Conservation (phyloP, 2,888 invertebrate species). For the Glaucopsyche alexis region DNA sequence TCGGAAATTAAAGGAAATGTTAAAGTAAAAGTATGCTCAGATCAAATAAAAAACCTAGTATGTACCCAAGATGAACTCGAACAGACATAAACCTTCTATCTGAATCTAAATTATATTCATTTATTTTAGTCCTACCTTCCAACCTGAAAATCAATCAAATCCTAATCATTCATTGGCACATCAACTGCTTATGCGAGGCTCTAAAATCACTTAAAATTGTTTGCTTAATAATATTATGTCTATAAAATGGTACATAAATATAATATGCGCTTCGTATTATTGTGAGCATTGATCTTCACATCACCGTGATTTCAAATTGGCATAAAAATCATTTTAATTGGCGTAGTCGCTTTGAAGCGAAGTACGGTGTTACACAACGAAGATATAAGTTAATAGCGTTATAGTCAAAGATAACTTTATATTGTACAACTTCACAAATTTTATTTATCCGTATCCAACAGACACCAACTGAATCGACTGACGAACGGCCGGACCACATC, state of each 20-base stretch:
- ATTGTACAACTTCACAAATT: too few species aligned
- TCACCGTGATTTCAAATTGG: background rate
- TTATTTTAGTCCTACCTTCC: background rate
- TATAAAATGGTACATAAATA: background rate
- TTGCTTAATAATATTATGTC: background rate
- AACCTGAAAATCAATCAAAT: background rate
- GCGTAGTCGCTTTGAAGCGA: background rate
- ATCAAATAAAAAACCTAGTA: too few species aligned
- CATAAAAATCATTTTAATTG: background rate
- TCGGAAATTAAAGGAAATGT: too few species aligned
- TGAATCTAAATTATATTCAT: background rate
- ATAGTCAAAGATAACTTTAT: too few species aligned
- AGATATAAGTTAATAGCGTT: background rate
- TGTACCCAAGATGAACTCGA: background rate
- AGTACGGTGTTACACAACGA: too few species aligned
- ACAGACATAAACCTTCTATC: background rate
- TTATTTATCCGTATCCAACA: too few species aligned
- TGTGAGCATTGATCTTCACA: background rate
- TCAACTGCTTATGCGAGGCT: slow-evolving; percentile 1
- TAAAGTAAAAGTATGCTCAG: too few species aligned
- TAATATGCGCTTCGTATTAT: background rate
- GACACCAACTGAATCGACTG: too few species aligned
- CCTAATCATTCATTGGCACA: slow-evolving; percentile 19
- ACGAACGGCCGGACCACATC: too few species aligned
- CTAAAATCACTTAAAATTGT: slow-evolving; percentile 7